These are phyloP conservation scores for Rhagonycha fulva DNA, from an alignment of 2,888 invertebrate species.

Conservation along the genomic window DNA sequence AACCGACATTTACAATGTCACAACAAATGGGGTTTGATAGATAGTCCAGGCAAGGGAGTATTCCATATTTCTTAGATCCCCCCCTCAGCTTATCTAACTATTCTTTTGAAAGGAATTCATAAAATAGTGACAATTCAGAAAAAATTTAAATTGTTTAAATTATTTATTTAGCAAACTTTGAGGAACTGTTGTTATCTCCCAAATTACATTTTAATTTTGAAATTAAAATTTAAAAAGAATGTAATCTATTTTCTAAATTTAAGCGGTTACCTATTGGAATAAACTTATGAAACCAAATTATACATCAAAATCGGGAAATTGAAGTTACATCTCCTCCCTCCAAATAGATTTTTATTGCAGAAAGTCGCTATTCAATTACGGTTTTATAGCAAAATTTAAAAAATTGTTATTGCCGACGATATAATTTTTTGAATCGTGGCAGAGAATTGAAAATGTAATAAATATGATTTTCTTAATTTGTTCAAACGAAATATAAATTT, in stretches of 20 bases:
- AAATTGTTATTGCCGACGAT: neutral
- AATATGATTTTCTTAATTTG: neutral
- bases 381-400: neutral
- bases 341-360: neutral
- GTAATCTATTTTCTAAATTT: neutral
- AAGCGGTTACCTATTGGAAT: neutral
- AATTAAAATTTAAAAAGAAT: neutral
- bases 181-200: no score
- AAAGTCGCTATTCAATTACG: neutral
- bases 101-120: no score
- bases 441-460: neutral
- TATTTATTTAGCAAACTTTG: no score
- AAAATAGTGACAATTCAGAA: no score
- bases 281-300: neutral
- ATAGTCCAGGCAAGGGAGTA: no score
- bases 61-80: no score
- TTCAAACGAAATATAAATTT: constrained; percentile 22
- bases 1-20: no score
- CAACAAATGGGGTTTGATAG: no score
- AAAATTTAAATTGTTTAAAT: no score
- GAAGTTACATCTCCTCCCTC: neutral
- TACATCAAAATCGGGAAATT: neutral
- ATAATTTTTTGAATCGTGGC: neutral
- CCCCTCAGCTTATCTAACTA: no score
- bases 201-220: neutral